phyloP scores from a whole-genome alignment of 2,888 invertebrate genomes.

The Ethmia dodecea region DNA sequence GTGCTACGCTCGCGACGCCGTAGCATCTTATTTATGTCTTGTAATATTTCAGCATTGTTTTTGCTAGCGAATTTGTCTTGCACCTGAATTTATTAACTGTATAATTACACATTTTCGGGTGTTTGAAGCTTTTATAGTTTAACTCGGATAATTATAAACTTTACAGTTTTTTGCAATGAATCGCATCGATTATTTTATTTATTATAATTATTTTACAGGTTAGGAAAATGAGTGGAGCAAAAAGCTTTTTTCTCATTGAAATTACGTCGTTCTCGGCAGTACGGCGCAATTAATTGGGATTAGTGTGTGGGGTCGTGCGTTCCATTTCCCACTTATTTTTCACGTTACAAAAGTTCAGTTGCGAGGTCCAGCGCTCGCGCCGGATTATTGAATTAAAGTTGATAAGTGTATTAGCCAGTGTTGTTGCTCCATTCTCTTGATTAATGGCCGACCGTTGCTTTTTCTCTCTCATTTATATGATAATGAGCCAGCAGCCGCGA shows the following conservation, averaged over 20 bases:
- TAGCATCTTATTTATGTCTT: constrained; percentile 55
- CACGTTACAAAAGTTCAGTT: constrained; percentile 55
- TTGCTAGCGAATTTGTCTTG: constrained; percentile 37
- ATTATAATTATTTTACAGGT: too few species aligned
- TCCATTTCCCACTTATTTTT: constrained; percentile 63
- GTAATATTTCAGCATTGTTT: constrained; percentile 54
- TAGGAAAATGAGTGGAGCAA: too few species aligned
- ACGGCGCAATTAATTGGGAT: constrained; percentile 61
- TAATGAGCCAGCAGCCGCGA: constrained; percentile 64
- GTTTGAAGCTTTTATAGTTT: too few species aligned
- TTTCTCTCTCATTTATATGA: constrained; percentile 75
- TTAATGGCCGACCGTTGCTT: constrained; percentile 67
- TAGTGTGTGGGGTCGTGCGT: constrained; percentile 62
- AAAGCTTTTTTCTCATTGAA: constrained; percentile 15
- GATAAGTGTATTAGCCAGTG: constrained; percentile 75
- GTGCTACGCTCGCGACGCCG: constrained; percentile 47
- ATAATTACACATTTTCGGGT: too few species aligned
- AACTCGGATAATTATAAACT: too few species aligned
- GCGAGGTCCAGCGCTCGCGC: constrained; percentile 47
- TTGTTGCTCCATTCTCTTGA: constrained; percentile 71
- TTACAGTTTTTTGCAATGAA: too few species aligned
- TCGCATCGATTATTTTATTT: too few species aligned
- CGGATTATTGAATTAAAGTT: constrained; percentile 75
- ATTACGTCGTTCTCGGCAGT: constrained; percentile 28
- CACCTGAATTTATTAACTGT: constrained; percentile 11